Base-by-base conservation (phyloP, 2,888 invertebrate genomes). In the Ametastegia equiseti region DNA sequence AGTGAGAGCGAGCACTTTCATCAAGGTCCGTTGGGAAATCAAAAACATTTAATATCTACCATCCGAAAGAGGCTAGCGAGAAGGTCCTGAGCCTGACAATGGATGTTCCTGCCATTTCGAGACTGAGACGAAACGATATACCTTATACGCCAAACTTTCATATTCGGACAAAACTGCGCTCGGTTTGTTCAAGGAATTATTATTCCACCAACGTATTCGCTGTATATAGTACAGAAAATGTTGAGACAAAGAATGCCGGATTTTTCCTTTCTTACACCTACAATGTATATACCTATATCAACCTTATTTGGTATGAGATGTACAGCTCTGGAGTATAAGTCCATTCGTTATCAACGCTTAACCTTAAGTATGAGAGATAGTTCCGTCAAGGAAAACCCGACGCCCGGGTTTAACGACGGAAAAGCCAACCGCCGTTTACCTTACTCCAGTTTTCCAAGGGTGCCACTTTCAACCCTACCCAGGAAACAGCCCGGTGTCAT, bases 31-130 rank as follows among this genome's bases (percentile, higher is more conserved):
- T 54, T 75, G 75, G 75, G 75, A 75, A 75, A 75, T 75, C 75
- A 75, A 75, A 75, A 75, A 75, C 75, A 75, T 75, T 75, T 75
- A 75, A 75, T 75, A 75, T 75, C 75, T 54, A 75, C 36, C 36
- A 71, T 71, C 36, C 23, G 19, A 50, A 54, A 54, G 19, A 75
- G 30, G 15, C 75, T 23, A 45, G 13, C n/a, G 11, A 11, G 30
- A 63, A 6, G 63, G 7, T 30, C 7, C 9, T 27, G 27, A 27
- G 6, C 47, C 13, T 27, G 45, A 71, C 71, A 71, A 71, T 71
- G 71, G 71, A 71, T 71, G 45, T 9, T 71, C n/a, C n/a, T 47
- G 27, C 71, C 71, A 23, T 47, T 71, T 42, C 15, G 13, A 0
- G 6, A 63, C 5, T 9, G 15, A 19, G 15, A 30, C 6, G 30